Percentiles rank a stretch among this genome's conserved stretches.
These are phyloP conservation scores for Heteromurus nitidus DNA, from an alignment of 2,888 invertebrate species.

Conservation along the genomic window DNA sequence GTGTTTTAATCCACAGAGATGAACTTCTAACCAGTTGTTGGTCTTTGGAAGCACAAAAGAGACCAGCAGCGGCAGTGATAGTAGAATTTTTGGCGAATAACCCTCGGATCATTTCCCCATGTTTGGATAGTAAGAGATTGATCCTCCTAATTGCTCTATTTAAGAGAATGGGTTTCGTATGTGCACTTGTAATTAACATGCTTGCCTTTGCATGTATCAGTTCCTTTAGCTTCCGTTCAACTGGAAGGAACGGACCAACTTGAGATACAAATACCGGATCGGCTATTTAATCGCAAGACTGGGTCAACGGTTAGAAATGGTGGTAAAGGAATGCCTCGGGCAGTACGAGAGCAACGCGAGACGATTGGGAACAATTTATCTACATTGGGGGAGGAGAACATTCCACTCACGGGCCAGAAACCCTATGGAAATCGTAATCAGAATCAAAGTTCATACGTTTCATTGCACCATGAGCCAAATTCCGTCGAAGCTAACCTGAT, in stretches of 20 bases:
- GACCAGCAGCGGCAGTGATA: constrained; percentile 87
- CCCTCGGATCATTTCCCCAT: constrained; percentile 85
- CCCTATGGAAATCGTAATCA: constrained; percentile 47
- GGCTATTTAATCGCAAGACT: constrained; percentile 76
- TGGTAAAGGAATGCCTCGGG: constrained; percentile 53
- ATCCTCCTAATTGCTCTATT: neutral
- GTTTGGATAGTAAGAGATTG: constrained; percentile 79
- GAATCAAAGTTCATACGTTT: constrained; percentile 60
- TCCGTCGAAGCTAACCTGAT: constrained; percentile 56
- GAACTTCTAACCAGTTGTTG: constrained; percentile 87
- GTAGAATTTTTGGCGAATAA: constrained; percentile 87
- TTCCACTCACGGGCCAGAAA: constrained; percentile 67
- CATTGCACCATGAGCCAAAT: constrained; percentile 59
- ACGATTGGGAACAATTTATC: constrained; percentile 54
- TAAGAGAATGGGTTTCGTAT: neutral
- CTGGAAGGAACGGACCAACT: constrained; percentile 82
- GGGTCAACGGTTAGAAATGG: constrained; percentile 74
- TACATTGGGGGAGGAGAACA: constrained; percentile 65
- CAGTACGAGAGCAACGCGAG: constrained; percentile 41
- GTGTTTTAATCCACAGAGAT: constrained; percentile 79
- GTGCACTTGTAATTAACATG: neutral
- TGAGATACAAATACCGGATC: constrained; percentile 78
- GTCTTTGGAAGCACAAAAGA: constrained; percentile 82
- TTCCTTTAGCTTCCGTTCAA: constrained; percentile 84
- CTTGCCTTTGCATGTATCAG: constrained; percentile 33